Conservation (phyloP, 2,797 vertebrate species). For the Enteromius anoplus region DNA sequence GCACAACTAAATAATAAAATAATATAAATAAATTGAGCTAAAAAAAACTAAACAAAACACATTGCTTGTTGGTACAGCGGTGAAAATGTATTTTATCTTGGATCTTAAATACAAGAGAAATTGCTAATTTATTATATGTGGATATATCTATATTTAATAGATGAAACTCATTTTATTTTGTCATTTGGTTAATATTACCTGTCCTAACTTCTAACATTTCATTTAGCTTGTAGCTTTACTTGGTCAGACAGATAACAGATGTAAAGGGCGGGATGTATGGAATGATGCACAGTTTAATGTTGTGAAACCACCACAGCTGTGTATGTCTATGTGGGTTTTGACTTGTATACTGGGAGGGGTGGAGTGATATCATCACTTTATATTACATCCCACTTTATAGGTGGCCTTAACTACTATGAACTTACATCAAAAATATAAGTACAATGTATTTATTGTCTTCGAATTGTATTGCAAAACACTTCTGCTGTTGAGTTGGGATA, state of each 20-base stretch:
- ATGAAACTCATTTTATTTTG: not conserved
- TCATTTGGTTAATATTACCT: not conserved
- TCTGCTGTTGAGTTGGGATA: no score
- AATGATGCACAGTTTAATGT: not conserved
- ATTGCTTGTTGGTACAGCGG: not conserved
- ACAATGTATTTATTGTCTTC: no score
- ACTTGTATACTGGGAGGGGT: not conserved
- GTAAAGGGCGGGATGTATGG: not conserved
- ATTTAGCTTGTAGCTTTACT: not conserved
- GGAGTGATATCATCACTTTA: no score
- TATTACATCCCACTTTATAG: no score
- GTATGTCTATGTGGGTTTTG: not conserved
- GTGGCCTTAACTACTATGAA: no score
- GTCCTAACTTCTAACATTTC: not conserved
- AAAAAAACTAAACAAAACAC: not conserved
- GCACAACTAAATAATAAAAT: not conserved
- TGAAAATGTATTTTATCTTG: not conserved
- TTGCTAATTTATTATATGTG: not conserved
- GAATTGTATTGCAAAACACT: no score
- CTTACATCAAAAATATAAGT: no score
- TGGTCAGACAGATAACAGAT: not conserved
- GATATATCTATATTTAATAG: not conserved
- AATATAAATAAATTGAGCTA: not conserved
- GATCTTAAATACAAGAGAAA: not conserved
- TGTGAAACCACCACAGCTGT: not conserved